Conservation (phyloP, 2,888 invertebrate genomes). For the Drosophila lacicola region DNA sequence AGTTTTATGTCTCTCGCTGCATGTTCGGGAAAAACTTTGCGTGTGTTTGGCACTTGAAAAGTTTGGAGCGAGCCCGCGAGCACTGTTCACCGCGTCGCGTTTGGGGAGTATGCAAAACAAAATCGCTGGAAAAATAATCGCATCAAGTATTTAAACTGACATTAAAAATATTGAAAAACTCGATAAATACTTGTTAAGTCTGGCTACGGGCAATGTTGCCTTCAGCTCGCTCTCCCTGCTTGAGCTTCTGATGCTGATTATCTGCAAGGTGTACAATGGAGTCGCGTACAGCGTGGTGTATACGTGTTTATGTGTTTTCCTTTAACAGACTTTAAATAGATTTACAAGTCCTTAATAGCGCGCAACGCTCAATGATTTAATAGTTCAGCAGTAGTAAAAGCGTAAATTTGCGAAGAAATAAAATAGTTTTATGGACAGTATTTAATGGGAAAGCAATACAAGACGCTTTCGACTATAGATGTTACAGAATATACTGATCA, state of each 20-base stretch:
- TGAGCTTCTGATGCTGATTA: conserved; percentile 28
- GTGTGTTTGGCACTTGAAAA: conserved; percentile 80
- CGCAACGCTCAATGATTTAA: neutral
- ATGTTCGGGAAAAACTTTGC: conserved; percentile 69
- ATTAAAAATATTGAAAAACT: conserved; percentile 83
- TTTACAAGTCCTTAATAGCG: conserved; percentile 1
- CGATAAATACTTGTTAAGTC: conserved; percentile 81
- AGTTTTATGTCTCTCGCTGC: conserved; percentile 76
- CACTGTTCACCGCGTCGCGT: conserved; percentile 7
- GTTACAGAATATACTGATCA: neutral
- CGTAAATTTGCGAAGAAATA: conserved; percentile 1
- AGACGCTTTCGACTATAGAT: neutral
- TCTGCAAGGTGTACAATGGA: conserved; percentile 13
- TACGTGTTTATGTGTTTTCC: conserved; percentile 31
- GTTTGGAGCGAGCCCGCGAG: conserved; percentile 51
- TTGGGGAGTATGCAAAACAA: conserved; percentile 58
- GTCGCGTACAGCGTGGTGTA: conserved; percentile 37
- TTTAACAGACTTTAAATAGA: conserved; percentile 12
- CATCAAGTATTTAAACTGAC: conserved; percentile 81
- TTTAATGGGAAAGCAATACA: neutral
- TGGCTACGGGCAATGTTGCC: conserved; percentile 35
- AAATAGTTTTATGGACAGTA: neutral
- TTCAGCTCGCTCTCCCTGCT: neutral
- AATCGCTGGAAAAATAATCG: conserved; percentile 76
- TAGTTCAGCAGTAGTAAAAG: neutral